Conservation (phyloP, 2,888 invertebrate species). For the Panzeria rudis region DNA sequence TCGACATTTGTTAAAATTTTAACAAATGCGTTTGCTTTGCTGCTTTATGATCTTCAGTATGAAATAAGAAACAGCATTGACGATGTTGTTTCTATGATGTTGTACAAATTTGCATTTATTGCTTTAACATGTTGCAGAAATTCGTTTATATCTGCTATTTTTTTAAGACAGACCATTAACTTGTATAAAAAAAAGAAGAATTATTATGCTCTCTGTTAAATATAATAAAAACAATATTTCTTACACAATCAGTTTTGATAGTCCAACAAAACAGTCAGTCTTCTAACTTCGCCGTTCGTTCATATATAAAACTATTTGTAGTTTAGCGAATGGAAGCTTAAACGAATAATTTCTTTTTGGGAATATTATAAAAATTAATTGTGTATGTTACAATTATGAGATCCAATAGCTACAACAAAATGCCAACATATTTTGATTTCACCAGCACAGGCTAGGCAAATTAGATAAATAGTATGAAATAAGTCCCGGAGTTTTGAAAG, state of each 20-base stretch:
- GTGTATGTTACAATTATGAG: too few species aligned
- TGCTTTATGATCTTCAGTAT: conserved; percentile 55
- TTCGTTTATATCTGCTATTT: conserved; percentile 56
- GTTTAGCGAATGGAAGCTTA: background rate
- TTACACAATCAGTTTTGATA: conserved; percentile 67
- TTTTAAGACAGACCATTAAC: conserved; percentile 66
- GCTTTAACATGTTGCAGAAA: conserved; percentile 67
- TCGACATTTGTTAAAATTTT: conserved; percentile 56
- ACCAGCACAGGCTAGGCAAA: too few species aligned
- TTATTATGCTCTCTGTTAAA: conserved; percentile 81
- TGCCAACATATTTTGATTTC: too few species aligned
- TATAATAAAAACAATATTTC: conserved; percentile 79
- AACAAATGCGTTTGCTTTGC: conserved; percentile 68
- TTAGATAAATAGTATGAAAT: too few species aligned
- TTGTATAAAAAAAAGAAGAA: conserved; percentile 75
- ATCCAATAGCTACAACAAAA: too few species aligned
- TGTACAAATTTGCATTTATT: conserved; percentile 73
- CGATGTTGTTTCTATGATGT: conserved; percentile 68
- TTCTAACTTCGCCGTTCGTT: conserved; percentile 18
- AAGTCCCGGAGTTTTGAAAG: too few species aligned
- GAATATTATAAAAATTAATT: background rate
- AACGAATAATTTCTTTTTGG: conserved; percentile 25
- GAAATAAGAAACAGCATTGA: conserved; percentile 45
- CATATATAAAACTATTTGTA: conserved; percentile 12
- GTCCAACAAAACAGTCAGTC: conserved; percentile 55